A percentile compares a stretch with the other conserved stretches of the same genome.
phyloP scores from a whole-genome alignment of 2,113 vertebrate species.

The Corythornis vintsioides region DNA sequence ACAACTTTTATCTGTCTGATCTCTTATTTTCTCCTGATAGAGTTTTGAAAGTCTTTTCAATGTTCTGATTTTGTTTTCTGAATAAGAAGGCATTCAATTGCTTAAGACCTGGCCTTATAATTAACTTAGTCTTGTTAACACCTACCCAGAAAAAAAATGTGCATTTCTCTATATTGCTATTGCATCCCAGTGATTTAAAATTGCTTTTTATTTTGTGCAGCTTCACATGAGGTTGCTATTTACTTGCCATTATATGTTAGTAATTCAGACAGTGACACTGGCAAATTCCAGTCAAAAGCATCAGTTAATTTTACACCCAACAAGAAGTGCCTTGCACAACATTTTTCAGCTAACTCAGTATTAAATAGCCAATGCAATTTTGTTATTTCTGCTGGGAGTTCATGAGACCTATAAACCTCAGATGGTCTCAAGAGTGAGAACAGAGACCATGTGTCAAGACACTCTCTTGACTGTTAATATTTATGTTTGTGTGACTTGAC shows the following conservation, averaged over 20 bases:
- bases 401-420: neutral
- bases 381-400: neutral
- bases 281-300: neutral
- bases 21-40: neutral
- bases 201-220: neutral
- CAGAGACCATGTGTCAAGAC: neutral
- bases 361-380: neutral
- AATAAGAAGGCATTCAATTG: neutral
- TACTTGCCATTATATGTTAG: neutral
- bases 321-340: neutral
- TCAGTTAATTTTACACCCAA: neutral
- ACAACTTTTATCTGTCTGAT: neutral
- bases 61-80: neutral
- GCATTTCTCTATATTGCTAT: neutral
- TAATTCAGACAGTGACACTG: neutral
- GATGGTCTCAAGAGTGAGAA: neutral
- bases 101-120: neutral
- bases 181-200: neutral
- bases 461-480: neutral
- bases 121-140: neutral
- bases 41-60: neutral
- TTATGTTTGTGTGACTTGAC: neutral
- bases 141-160: neutral
- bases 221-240: neutral
- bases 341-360: neutral